Evolutionary conservation across 2,113 vertebrate species (phyloP).

Genomic region (Mastomys natalensis): DNA sequence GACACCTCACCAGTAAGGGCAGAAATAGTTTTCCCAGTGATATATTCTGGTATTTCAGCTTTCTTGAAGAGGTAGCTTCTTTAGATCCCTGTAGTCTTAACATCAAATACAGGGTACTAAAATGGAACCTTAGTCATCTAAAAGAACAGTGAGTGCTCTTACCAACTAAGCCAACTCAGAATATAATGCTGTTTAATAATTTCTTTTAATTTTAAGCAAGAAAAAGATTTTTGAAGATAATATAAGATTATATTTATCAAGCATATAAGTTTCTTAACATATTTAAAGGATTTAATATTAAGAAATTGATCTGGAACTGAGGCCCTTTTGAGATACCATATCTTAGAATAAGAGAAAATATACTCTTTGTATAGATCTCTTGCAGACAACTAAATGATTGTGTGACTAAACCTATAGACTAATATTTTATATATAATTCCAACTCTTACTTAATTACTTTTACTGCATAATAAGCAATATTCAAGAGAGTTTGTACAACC

Average conservation of each 20-base stretch:
- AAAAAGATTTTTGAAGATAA: not conserved
- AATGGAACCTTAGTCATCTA: not conserved
- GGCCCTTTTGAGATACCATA: not conserved
- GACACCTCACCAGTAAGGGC: not conserved
- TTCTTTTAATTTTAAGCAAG: not conserved
- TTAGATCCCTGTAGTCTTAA: not conserved
- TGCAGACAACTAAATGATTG: not conserved
- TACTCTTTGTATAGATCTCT: not conserved
- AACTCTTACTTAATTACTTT: not conserved
- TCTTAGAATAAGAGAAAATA: not conserved
- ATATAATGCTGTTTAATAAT: not conserved
- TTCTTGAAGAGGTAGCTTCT: not conserved
- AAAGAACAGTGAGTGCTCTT: not conserved
- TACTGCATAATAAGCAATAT: not conserved
- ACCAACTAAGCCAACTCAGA: not conserved
- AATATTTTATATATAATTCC: slow-evolving; percentile 13
- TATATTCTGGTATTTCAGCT: not conserved
- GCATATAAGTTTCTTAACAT: not conserved
- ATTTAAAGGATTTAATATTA: slow-evolving; percentile 13
- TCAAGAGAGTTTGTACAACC: too few relatives aligned
- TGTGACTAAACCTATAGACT: not conserved
- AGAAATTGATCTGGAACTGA: not conserved
- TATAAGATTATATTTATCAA: not conserved
- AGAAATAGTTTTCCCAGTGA: not conserved
- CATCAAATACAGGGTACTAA: not conserved